These are phyloP conservation scores for rat (Rattus norvegicus) DNA, from an alignment of 2,113 vertebrate species.

Conservation along the genomic window DNA sequence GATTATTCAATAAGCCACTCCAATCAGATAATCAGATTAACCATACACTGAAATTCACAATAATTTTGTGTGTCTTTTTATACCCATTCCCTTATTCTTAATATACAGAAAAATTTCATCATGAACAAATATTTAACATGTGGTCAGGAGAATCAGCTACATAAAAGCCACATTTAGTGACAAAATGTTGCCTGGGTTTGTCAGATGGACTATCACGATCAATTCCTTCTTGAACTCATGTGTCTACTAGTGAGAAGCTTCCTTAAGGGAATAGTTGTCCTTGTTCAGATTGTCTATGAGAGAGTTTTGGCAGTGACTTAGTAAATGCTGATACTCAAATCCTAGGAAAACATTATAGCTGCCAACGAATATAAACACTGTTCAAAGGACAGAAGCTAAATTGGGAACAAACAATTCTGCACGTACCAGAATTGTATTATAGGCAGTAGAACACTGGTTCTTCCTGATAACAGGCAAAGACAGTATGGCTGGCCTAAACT, in stretches of 20 bases:
- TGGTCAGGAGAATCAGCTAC: background rate
- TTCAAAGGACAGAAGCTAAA: constrained; percentile 44
- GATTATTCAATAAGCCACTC: background rate
- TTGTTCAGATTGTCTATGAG: constrained; percentile 48
- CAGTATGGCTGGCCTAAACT: rapidly evolving
- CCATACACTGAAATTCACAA: background rate
- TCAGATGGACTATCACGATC: background rate
- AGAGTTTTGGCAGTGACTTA: constrained; percentile 51
- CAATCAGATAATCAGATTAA: background rate
- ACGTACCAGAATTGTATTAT: background rate
- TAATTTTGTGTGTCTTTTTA: background rate
- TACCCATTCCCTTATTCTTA: background rate
- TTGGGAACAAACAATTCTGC: background rate
- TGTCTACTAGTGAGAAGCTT: background rate
- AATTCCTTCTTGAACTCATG: constrained; percentile 1
- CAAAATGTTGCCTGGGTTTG: background rate
- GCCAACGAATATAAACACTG: constrained; percentile 13
- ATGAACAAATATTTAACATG: constrained; percentile 2
- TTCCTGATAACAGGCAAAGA: background rate
- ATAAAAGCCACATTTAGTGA: background rate
- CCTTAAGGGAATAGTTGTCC: constrained; percentile 30
- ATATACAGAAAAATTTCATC: background rate
- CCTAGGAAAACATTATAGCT: background rate
- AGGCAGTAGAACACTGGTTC: background rate
- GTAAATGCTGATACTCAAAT: constrained; percentile 48